Conservation (phyloP, 2,797 vertebrate species). For the Leptodactylus fallax region DNA sequence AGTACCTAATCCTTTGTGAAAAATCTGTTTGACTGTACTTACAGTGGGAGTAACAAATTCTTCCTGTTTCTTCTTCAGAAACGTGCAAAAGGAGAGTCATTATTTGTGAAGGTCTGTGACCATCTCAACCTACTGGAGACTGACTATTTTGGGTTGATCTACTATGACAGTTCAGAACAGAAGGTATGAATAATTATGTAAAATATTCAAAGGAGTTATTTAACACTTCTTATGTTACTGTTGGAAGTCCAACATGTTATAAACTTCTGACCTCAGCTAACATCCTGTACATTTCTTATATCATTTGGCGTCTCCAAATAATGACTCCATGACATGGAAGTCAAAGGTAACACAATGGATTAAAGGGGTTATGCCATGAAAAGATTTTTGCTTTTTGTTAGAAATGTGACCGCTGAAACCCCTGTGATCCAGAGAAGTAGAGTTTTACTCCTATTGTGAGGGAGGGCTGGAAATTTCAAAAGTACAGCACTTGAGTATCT, state of each 20-base stretch:
- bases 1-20: too few relatives aligned
- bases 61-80: conserved; percentile 78
- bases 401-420: too few relatives aligned
- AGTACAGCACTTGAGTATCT: too few relatives aligned
- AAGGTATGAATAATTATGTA: conserved; percentile 74
- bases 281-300: neutral
- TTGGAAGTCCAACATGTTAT: too few relatives aligned
- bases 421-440: too few relatives aligned
- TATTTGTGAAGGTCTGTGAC: conserved; percentile 92
- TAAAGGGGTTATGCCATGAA: too few relatives aligned
- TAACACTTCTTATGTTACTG: too few relatives aligned
- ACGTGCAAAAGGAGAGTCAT: conserved; percentile 88
- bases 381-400: too few relatives aligned
- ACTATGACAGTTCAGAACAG: conserved; percentile 84
- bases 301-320: neutral
- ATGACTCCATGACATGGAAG: neutral
- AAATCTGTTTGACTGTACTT: too few relatives aligned
- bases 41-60: neutral
- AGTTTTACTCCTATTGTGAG: too few relatives aligned
- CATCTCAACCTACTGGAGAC: conserved; percentile 96
- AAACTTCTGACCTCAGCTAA: too few relatives aligned
- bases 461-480: too few relatives aligned
- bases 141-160: conserved; percentile 93
- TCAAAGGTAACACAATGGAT: neutral
- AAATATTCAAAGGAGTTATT: neutral